These are phyloP conservation scores for Rhyzopertha dominica DNA, from an alignment of 1,140 invertebrate genomes.

Conservation along the genomic window DNA sequence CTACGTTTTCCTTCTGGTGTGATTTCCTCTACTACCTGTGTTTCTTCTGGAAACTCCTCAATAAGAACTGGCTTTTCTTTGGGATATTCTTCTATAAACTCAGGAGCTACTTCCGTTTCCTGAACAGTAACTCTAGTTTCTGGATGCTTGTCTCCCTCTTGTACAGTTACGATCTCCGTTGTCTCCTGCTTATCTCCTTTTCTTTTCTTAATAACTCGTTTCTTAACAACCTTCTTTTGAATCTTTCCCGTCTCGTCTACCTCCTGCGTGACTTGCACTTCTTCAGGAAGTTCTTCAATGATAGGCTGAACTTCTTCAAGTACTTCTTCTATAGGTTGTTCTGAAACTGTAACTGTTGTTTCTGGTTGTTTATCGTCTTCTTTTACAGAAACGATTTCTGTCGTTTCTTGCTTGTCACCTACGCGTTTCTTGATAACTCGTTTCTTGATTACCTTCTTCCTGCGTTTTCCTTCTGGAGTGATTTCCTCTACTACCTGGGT, in stretches of 20 bases:
- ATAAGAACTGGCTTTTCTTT: constrained; percentile 34
- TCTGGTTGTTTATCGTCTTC: constrained; percentile 43
- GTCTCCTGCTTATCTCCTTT: constrained; percentile 42
- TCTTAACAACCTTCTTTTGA: constrained; percentile 39
- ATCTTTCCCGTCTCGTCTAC: constrained; percentile 40
- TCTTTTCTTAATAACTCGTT: constrained; percentile 40
- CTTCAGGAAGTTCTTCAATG: constrained; percentile 39
- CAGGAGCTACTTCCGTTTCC: constrained; percentile 8
- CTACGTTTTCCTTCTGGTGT: constrained; percentile 41
- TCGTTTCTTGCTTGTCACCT: constrained; percentile 45
- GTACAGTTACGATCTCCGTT: constrained; percentile 44
- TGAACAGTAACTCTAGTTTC: constrained; percentile 31
- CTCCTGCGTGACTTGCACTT: constrained; percentile 43
- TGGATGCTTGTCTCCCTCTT: constrained; percentile 44
- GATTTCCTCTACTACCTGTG: constrained; percentile 38
- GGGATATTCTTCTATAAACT: constrained; percentile 14
- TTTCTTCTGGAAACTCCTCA: constrained; percentile 34
- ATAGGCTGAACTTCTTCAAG: constrained; percentile 16
- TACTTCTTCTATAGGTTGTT: constrained; percentile 29
- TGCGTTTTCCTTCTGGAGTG: constrained; percentile 37
- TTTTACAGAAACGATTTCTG: constrained; percentile 44
- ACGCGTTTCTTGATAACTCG: constrained; percentile 41
- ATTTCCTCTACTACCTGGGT: constrained; percentile 35
- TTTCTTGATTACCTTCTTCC: constrained; percentile 43
- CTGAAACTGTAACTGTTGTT: constrained; percentile 34